These are phyloP conservation scores for Eulacestoma nigropectus DNA, from an alignment of 2,113 vertebrate genomes.

Conservation along the genomic window DNA sequence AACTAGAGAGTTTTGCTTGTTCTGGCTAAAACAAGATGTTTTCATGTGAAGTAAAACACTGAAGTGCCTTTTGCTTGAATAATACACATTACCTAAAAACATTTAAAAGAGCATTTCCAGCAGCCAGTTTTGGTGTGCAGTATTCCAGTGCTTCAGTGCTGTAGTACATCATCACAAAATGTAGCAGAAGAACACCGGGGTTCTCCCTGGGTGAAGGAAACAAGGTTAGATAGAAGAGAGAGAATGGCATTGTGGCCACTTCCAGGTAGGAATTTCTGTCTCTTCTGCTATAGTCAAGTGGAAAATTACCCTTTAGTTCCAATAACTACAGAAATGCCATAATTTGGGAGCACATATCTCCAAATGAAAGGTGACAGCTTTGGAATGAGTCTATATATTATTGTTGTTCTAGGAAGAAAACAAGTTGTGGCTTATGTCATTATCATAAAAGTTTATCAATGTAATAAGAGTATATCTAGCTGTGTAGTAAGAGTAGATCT, in stretches of 20 bases:
- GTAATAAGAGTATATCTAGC: background rate
- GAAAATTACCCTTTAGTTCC: background rate
- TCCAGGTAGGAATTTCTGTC: background rate
- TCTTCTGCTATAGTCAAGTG: background rate
- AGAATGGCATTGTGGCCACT: background rate
- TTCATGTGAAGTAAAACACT: background rate
- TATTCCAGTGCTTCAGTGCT: background rate
- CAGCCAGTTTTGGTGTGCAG: background rate
- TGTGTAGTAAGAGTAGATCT: background rate
- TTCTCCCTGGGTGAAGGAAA: background rate
- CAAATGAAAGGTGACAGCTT: background rate
- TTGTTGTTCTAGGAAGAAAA: background rate
- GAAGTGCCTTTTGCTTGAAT: background rate
- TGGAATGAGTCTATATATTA: background rate
- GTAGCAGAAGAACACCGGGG: background rate
- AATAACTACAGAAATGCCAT: background rate
- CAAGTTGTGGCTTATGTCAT: background rate
- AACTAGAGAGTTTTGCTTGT: background rate
- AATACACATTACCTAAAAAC: background rate
- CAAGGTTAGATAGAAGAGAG: accelerated
- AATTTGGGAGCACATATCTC: background rate
- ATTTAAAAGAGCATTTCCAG: background rate
- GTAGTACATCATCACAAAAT: background rate
- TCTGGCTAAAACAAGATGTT: background rate
- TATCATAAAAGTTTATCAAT: background rate